Evolutionary conservation across 2,797 vertebrate genomes (phyloP).

Genomic region (Sarcoramphus papa): DNA sequence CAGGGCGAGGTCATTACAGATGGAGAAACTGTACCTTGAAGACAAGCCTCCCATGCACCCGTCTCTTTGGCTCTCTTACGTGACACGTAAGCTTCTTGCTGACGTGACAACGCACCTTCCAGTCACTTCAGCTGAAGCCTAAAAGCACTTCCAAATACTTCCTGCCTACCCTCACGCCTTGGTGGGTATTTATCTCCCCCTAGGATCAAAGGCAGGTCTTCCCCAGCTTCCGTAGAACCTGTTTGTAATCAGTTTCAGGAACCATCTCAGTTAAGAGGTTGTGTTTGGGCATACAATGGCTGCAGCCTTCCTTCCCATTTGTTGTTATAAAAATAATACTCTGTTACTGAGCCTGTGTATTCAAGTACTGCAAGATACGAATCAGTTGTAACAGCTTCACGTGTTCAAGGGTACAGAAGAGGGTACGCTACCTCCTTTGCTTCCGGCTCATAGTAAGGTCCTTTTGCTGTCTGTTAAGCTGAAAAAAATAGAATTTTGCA

Average conservation of each 20-base stretch:
- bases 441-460: not conserved
- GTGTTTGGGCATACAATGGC: not conserved
- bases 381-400: not conserved
- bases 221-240: not conserved
- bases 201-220: not conserved
- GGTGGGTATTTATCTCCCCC: no score
- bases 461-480: not conserved
- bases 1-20: not conserved
- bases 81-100: not conserved
- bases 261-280: not conserved
- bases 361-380: fast-evolving
- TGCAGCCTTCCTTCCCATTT: not conserved
- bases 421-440: not conserved
- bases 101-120: fast-evolving
- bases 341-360: not conserved
- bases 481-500: not conserved
- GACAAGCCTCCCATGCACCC: not conserved
- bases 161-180: not conserved
- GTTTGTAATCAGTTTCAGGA: not conserved
- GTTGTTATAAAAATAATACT: not conserved
- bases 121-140: not conserved
- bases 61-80: not conserved
- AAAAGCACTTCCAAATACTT: not conserved
- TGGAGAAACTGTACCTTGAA: not conserved
- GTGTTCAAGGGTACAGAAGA: not conserved